phyloP scores from a whole-genome alignment of 2,888 invertebrate species.

The Temnothorax unifasciatus region DNA sequence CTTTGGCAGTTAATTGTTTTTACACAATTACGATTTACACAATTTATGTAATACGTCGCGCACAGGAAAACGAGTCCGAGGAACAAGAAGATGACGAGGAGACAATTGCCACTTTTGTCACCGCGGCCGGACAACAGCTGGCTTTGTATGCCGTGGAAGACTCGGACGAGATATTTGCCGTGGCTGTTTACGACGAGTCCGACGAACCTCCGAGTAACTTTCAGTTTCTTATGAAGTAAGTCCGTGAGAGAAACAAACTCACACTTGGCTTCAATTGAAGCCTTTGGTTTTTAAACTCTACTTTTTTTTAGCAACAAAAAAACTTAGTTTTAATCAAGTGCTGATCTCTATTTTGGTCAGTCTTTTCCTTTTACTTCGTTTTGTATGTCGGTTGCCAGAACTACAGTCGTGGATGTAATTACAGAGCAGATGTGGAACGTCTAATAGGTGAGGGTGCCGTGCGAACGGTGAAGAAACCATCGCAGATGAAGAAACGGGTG shows the following conservation, averaged over 20 bases:
- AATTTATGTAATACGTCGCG: slow-evolving; percentile 23
- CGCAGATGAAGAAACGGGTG: slow-evolving; percentile 80
- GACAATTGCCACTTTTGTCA: slow-evolving; percentile 85
- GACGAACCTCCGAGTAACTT: slow-evolving; percentile 84
- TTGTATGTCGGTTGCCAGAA: not conserved
- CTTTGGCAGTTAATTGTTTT: not conserved
- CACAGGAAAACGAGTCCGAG: slow-evolving; percentile 63
- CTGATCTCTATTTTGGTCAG: not conserved
- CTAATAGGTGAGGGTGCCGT: slow-evolving; percentile 85
- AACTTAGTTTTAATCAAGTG: not conserved
- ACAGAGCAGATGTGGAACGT: slow-evolving; percentile 83
- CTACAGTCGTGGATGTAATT: slow-evolving; percentile 51
- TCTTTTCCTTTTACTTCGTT: not conserved
- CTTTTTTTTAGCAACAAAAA: not conserved
- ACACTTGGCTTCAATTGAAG: not conserved
- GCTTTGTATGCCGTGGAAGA: slow-evolving; percentile 85
- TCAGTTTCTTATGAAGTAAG: slow-evolving; percentile 84
- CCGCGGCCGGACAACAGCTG: slow-evolving; percentile 83
- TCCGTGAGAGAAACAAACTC: not conserved
- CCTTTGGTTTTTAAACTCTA: not conserved
- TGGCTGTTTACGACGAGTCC: slow-evolving; percentile 84
- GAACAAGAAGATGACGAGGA: slow-evolving; percentile 82
- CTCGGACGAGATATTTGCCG: slow-evolving; percentile 84
- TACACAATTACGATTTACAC: not conserved
- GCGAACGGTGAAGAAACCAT: slow-evolving; percentile 84